phyloP scores from a whole-genome alignment of 2,113 vertebrate genomes.

The Macrotus californicus region DNA sequence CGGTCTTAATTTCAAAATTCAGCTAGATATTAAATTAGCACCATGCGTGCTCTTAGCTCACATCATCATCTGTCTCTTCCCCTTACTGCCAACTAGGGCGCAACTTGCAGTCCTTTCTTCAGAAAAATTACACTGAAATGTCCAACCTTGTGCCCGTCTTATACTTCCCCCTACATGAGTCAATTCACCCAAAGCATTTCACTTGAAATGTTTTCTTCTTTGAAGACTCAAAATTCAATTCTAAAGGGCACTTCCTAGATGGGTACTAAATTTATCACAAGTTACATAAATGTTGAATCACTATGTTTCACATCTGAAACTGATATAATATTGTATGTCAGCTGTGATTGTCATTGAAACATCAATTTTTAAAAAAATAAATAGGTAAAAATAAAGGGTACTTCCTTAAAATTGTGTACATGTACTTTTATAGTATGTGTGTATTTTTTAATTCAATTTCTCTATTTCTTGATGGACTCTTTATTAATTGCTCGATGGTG shows the following conservation, averaged over 20 bases:
- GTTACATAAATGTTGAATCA: background rate
- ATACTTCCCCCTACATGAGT: background rate
- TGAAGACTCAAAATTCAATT: background rate
- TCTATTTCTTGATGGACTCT: background rate
- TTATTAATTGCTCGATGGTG: background rate
- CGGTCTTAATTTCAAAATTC: background rate
- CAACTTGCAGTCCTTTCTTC: background rate
- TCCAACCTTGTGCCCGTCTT: background rate
- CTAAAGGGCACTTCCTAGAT: background rate
- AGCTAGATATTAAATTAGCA: background rate
- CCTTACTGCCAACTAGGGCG: background rate
- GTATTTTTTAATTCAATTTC: background rate
- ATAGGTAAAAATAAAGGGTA: background rate
- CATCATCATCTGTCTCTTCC: background rate
- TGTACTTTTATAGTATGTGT: no score
- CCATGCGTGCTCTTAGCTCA: background rate
- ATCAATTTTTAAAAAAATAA: background rate
- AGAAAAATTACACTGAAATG: background rate
- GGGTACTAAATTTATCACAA: background rate
- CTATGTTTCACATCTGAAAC: background rate
- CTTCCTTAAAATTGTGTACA: background rate
- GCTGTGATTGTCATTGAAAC: background rate
- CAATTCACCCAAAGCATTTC: background rate
- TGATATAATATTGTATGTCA: background rate
- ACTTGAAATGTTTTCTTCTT: background rate